phyloP scores from a whole-genome alignment of 2,113 vertebrate genomes.

The human (Homo sapiens) region DNA sequence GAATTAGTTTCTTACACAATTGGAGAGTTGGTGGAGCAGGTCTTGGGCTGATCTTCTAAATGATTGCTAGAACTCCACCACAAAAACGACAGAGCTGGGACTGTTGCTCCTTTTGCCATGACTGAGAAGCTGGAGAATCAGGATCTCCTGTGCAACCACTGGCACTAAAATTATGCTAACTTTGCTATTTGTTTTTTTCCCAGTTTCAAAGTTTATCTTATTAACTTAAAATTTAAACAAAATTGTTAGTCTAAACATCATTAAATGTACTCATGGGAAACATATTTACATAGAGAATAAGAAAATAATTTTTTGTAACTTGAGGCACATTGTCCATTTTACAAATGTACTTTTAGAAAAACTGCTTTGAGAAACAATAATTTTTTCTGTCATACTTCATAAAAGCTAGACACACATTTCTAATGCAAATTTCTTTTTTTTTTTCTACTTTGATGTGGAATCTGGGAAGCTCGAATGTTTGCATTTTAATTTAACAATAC shows the following conservation, averaged over 20 bases:
- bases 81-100: too few species aligned
- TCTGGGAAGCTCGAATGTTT: constrained; percentile 45
- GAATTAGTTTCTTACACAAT: too few species aligned
- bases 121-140: rapidly evolving
- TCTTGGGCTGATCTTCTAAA: background rate
- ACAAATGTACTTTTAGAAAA: background rate
- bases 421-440: background rate
- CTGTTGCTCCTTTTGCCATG: background rate
- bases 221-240: constrained; percentile 14
- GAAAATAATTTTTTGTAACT: background rate
- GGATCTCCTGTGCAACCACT: too few species aligned
- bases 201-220: constrained; percentile 38
- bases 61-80: background rate
- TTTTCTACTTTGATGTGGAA: constrained; percentile 30
- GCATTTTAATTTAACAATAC: constrained; percentile 45
- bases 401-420: background rate
- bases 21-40: too few species aligned
- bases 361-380: background rate
- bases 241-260: constrained; percentile 2
- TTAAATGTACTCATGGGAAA: background rate
- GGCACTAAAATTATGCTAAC: background rate
- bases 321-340: background rate
- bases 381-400: background rate
- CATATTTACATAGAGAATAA: background rate
- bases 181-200: background rate